A percentile compares a stretch with the other conserved stretches of the same genome.
phyloP scores from a whole-genome alignment of 2,797 vertebrate species.

The Myotis planiceps region DNA sequence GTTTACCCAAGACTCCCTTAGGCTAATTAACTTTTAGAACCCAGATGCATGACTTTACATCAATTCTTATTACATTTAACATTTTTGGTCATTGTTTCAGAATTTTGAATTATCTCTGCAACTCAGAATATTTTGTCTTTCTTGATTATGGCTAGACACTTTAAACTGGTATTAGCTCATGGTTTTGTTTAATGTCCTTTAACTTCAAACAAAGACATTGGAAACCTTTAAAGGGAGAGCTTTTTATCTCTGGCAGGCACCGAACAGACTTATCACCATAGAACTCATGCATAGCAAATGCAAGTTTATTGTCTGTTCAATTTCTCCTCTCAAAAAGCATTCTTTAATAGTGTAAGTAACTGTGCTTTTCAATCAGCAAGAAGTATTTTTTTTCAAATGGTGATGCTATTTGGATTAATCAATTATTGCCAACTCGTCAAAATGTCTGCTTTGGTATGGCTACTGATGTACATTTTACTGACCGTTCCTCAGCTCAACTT shows the following conservation, averaged over 20 bases:
- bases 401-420: not conserved
- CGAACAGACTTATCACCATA: not conserved
- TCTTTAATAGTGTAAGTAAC: not conserved
- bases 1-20: not conserved
- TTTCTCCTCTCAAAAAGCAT: not conserved
- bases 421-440: not conserved
- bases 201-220: not conserved
- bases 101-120: not conserved
- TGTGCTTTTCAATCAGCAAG: not conserved
- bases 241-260: not conserved
- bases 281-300: not conserved
- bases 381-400: not conserved
- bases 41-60: not conserved
- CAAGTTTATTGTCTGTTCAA: not conserved
- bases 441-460: not conserved
- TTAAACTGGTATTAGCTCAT: not conserved
- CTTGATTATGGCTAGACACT: not conserved
- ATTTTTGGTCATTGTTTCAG: not conserved
- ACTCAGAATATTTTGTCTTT: not conserved
- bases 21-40: not conserved
- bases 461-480: not conserved
- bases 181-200: not conserved
- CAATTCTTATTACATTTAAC: not conserved
- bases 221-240: not conserved
- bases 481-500: not conserved